Conservation (phyloP, 1,140 invertebrate species). For the Akabosia matsudoensis region DNA sequence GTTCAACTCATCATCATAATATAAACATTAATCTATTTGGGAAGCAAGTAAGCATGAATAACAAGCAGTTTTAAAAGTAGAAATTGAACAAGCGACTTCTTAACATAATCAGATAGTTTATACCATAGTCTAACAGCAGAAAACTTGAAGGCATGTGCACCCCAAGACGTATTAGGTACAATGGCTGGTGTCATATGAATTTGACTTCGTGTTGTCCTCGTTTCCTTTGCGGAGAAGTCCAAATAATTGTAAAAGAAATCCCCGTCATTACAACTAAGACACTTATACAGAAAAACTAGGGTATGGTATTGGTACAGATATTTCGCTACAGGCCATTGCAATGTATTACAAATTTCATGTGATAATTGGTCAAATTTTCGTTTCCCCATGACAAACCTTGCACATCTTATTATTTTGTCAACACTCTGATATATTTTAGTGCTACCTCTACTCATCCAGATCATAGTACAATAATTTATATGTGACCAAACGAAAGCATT, state of each 20-base stretch:
- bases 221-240: neutral
- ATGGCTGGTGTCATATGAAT: neutral
- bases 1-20: neutral
- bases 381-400: neutral
- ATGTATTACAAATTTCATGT: neutral
- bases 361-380: conserved; percentile 2
- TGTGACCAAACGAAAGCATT: neutral
- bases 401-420: neutral
- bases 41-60: neutral
- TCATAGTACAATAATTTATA: neutral
- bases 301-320: neutral
- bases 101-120: neutral
- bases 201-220: neutral
- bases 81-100: neutral
- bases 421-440: neutral
- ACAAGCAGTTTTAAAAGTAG: neutral
- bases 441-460: neutral
- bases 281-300: neutral
- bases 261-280: neutral
- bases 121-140: neutral
- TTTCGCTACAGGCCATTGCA: neutral
- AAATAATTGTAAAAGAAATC: neutral
- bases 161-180: neutral
- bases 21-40: neutral
- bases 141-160: neutral